Evolutionary conservation across 2,797 vertebrate species (phyloP), one percentile per base, ranked within the genome.

Genomic region (Dendrocincla fuliginosa): DNA sequence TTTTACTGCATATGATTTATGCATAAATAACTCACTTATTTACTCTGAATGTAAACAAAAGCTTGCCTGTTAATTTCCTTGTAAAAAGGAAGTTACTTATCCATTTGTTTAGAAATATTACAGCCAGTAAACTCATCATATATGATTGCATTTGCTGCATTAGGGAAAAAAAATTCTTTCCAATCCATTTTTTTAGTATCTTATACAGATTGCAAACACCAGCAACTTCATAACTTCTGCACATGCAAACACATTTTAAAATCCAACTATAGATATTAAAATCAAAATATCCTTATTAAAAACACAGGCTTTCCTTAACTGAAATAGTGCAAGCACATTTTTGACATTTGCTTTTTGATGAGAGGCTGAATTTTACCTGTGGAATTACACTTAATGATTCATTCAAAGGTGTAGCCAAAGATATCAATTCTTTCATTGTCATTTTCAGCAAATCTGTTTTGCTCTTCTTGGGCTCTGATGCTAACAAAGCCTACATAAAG

Each of bases 401-500:
- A 33, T 95, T 84, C 30, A 90, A 84, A 73, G 99, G 98, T 90
- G 96, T 95, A 86, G 99, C 98, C 97, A 99, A 97, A 71, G 97
- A 78, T 5, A 99, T 97, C 97, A 99, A 96, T 94, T 99, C 98
- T 84, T 98, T 98, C 99, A 99, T 99, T 90, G 99, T 98, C 97
- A 98, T 98, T 97, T 99, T 99, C 97, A 99, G 83, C 91, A 99
- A 97, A 84, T 98, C 98, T 94, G 98, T 98, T 97, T 98, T 99
- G 95, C 99, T 97, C 6, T 98, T 98, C 97, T 99, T 99, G 63
- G 99, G 98, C 96, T 99, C 99, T 16, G 99, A 99, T 70, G 99
- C 99, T 85, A 99, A 98, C 82, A 99, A 97, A 52, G 99, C 99
- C 99, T 99, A 93, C 11, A 47, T 47, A 94, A 91, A 61, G 39